These are phyloP conservation scores for Gymnothorax reevesii DNA, from an alignment of 2,797 vertebrate species.

Conservation along the genomic window DNA sequence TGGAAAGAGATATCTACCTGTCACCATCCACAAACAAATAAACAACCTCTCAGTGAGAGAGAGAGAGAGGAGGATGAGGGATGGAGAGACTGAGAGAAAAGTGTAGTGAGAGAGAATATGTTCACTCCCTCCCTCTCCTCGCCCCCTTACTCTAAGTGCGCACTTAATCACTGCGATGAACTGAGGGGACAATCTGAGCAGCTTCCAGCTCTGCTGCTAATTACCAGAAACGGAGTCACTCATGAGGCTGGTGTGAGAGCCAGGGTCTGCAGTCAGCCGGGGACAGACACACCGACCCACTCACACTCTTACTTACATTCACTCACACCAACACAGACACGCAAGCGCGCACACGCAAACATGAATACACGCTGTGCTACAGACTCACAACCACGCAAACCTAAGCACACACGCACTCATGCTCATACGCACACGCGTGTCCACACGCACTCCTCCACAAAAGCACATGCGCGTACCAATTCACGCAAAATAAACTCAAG, in stretches of 20 bases:
- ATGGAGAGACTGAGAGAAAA: background rate
- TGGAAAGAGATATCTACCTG: background rate
- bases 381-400: too few relatives aligned
- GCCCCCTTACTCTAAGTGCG: background rate
- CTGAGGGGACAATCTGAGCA: background rate
- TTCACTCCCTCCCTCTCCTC: background rate
- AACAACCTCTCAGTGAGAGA: background rate
- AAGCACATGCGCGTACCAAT: too few relatives aligned
- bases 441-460: too few relatives aligned
- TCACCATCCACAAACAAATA: background rate
- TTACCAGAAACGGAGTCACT: background rate
- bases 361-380: too few relatives aligned
- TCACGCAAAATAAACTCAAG: too few relatives aligned
- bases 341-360: too few relatives aligned
- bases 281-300: background rate
- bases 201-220: slow-evolving; percentile 8
- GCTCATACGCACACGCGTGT: too few relatives aligned
- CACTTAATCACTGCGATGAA: slow-evolving; percentile 1
- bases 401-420: too few relatives aligned
- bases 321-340: too few relatives aligned
- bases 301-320: too few relatives aligned
- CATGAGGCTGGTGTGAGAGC: background rate
- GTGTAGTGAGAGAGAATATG: background rate
- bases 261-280: background rate
- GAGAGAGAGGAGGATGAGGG: background rate